phyloP scores from a whole-genome alignment of 35 echinoderm and acorn worm genomes.

The Lytechinus pictus region DNA sequence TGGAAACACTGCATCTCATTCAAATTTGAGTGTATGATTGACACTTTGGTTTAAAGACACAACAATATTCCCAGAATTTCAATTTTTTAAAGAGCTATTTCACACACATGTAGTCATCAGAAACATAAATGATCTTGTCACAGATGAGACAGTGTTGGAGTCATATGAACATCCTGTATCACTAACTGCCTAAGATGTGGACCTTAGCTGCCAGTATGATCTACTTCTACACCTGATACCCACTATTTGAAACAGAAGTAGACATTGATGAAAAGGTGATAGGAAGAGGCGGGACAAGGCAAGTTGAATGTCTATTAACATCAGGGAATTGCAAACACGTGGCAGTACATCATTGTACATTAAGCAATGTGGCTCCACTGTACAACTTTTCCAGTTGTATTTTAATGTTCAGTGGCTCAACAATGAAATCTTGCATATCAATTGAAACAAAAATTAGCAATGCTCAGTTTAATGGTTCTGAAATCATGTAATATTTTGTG shows the following conservation, averaged over 20 bases:
- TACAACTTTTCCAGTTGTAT: too few relatives aligned
- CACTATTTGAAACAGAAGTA: background rate
- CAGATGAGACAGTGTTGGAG: background rate
- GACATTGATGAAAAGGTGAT: background rate
- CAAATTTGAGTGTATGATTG: background rate
- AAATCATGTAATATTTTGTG: too few relatives aligned
- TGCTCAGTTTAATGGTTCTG: too few relatives aligned
- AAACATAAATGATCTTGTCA: background rate
- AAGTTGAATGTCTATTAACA: background rate
- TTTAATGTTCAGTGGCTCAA: too few relatives aligned
- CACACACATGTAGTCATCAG: background rate
- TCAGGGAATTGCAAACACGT: background rate
- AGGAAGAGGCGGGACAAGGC: background rate
- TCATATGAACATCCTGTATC: background rate
- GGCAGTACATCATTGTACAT: background rate
- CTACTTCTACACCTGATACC: background rate
- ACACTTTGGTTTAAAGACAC: background rate
- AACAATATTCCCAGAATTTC: background rate
- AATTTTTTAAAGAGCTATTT: background rate
- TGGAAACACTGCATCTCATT: background rate
- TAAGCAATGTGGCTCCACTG: too few relatives aligned
- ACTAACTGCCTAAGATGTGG: background rate
- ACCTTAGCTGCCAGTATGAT: constrained; percentile 9
- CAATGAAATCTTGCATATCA: too few relatives aligned
- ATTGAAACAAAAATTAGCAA: too few relatives aligned